phyloP scores from a whole-genome alignment of 2,888 invertebrate species.

The Synanthedon myopaeformis region DNA sequence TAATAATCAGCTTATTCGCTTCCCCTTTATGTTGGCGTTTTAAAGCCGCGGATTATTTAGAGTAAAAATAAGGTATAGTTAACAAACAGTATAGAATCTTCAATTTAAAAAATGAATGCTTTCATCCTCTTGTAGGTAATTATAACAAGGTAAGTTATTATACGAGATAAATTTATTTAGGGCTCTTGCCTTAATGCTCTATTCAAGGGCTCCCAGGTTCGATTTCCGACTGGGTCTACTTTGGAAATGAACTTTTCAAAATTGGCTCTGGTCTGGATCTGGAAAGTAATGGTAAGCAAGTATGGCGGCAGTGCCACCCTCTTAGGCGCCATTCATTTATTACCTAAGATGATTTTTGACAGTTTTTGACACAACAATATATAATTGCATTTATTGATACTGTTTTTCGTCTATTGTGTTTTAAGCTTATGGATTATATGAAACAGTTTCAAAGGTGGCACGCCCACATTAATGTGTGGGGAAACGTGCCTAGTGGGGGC shows the following conservation, averaged over 20 bases:
- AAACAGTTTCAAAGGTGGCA: not conserved
- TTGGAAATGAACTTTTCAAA: no score
- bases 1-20: conserved; percentile 36
- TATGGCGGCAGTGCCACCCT: no score
- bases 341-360: no score
- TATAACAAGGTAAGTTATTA: no score
- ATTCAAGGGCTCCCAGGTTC: no score
- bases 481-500: not conserved
- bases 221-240: no score
- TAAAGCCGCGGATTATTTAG: conserved; percentile 9
- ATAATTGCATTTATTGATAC: not conserved
- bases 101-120: not conserved
- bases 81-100: not conserved
- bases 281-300: no score
- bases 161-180: no score
- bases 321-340: no score
- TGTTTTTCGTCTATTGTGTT: not conserved
- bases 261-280: no score
- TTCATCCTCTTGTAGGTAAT: not conserved
- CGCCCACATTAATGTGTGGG: not conserved
- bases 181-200: no score
- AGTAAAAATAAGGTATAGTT: not conserved
- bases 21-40: conserved; percentile 15
- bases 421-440: not conserved
- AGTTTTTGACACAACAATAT: no score